A percentile compares a stretch with the other conserved stretches of the same genome.
phyloP scores from a whole-genome alignment of 2,888 invertebrate genomes.

The Meteorus colon region DNA sequence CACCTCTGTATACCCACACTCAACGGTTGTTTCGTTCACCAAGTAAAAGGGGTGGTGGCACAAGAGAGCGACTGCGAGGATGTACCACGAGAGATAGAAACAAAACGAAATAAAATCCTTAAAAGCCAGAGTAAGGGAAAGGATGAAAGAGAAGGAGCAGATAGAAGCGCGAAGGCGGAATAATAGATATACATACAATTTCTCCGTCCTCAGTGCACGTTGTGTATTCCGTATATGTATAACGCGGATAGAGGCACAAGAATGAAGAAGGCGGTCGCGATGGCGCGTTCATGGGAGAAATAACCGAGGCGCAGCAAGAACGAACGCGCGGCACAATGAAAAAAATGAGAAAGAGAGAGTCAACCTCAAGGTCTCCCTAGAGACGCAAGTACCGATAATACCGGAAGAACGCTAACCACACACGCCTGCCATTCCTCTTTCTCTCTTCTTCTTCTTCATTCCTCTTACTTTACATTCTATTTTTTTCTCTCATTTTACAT shows the following conservation, averaged over 20 bases:
- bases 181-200: slow-evolving; percentile 38
- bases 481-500: not conserved
- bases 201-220: slow-evolving; percentile 31
- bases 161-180: slow-evolving; percentile 38
- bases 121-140: not conserved
- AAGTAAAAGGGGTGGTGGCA: not conserved
- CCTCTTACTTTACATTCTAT: not conserved
- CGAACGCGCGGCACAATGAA: not conserved
- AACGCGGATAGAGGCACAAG: not conserved
- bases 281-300: slow-evolving; percentile 29
- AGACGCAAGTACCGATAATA: slow-evolving; percentile 22
- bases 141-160: slow-evolving; percentile 1
- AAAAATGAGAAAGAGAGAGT: slow-evolving; percentile 25
- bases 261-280: slow-evolving; percentile 19
- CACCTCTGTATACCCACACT: not conserved
- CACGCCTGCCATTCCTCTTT: slow-evolving; percentile 23
- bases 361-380: slow-evolving; percentile 26
- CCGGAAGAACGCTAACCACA: slow-evolving; percentile 31
- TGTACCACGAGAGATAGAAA: not conserved
- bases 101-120: slow-evolving; percentile 7
- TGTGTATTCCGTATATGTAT: not conserved
- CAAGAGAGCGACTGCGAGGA: not conserved
- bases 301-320: slow-evolving; percentile 4
- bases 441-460: slow-evolving; percentile 6
- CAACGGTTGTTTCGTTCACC: slow-evolving; percentile 36